Base-by-base conservation (phyloP, 2,797 vertebrate genomes). In the Bovichtus variegatus region DNA sequence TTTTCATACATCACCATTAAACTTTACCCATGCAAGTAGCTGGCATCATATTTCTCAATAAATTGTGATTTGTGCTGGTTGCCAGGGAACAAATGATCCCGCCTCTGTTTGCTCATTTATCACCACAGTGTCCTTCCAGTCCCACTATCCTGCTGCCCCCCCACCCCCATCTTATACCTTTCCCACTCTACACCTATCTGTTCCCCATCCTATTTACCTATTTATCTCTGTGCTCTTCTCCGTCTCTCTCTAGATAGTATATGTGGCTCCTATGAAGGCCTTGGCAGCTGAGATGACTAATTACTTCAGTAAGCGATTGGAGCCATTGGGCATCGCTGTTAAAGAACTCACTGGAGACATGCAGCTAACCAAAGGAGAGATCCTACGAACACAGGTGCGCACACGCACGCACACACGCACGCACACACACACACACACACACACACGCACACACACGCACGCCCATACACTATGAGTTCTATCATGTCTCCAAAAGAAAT, bases 221-320 rank as follows among this genome's bases (percentile, higher is more conserved):
- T 78, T 81, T 18, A 73, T 80, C 62, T 71, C 18, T 31, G 1
- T 66, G 12, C 46, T 38, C 18, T 61, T 93, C 67, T 71, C 50
- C 62, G 53, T 70, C 51, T 82, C 54, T 79, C 65, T 94, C 55
- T 92, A 99, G 98, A 97, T 99, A 73, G 93, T 99, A 5, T 99
- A 99, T 76, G 98, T 99, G 85, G 98, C 98, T 93, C 98, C 98
- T 61, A 99, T 99, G 98, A 99, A 99, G 92, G 98, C 98, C 84
- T 93, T 99, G 95, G 98, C 98, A 93, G 98, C 98, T 21, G 98
- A 99, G 94, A 99, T 99, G 98, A 99, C 98, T 89, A 98, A 97
- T 93, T 98, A 99, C 95, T 99, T 99, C 95, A 97, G 97, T 93
- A 99, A 96, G 93, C 96, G 97, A 69, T 92, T 99, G 90, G 97